Base-by-base conservation (phyloP, 2,797 vertebrate genomes). In the Clamator glandarius region DNA sequence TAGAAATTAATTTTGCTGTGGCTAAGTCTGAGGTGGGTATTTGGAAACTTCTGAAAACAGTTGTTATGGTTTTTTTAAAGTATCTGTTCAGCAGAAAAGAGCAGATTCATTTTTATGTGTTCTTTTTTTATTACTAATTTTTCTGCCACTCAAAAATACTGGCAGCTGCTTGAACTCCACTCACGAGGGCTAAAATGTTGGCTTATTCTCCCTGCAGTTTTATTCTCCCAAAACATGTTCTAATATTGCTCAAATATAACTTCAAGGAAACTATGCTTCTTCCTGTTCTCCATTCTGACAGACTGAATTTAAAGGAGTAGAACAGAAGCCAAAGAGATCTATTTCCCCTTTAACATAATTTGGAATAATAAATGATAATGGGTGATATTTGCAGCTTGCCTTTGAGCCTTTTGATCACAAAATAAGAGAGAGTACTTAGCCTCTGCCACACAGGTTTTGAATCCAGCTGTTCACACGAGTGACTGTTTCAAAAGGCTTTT, bases 151-250 rank as follows among this genome's bases (percentile, higher is more conserved):
- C 41, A 61, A 69, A 86, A 93, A 33, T 0, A 0, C 75, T 69
- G 62, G n/a, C 84, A 94, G 55, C 67, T 82, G n/a, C 58, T 81
- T 84, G 36, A 92, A 79, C 86, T 84, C 59, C 20, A 26, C n/a
- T 89, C n/a, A 72, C 12, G 19, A 77, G 15, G 51, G 51, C 39
- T 84, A 63, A 77, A 93, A 50, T 5, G 0, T 13, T 79, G 74
- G 12, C 35, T 76, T 88, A 35, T 76, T 88, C 63, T 86, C 55
- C 9, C 66, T 84, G 41, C 42, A 63, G 72, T 61, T 87, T 89
- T 79, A 62, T 62, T 55, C 9, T 63, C 25, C 18, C n/a, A 15
- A 88, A 76, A 69, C 31, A 35, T 35, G 35, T 52, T 69, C 91
- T 44, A 82, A 72, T 78, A 63, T 67, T 73, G 12, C 31, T 84